phyloP scores from a whole-genome alignment of 37 sponge, comb jelly and placozoan species.

The Spongia lamella region DNA sequence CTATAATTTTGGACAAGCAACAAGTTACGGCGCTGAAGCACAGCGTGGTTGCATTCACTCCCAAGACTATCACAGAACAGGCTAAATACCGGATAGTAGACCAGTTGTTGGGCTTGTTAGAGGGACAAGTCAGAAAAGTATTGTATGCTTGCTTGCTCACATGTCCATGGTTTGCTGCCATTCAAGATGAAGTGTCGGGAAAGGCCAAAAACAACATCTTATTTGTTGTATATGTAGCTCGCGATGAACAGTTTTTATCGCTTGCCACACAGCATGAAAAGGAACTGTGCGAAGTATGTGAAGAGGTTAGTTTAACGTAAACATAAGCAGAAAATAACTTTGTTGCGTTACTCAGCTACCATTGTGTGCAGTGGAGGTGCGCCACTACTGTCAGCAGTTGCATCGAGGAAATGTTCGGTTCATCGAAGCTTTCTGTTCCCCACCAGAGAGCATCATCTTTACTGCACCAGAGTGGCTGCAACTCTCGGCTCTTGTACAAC shows the following conservation, averaged over 20 bases:
- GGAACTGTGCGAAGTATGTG: conserved; percentile 51
- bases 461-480: conserved; percentile 40
- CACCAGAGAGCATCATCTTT: conserved; percentile 48
- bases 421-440: conserved; percentile 57
- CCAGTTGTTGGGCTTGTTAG: conserved; percentile 21
- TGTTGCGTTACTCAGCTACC: too few species aligned
- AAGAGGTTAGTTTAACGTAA: conserved; percentile 24
- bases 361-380: conserved; percentile 62
- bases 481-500: conserved; percentile 28
- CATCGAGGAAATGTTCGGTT: conserved; percentile 48
- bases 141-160: conserved; percentile 59
- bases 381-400: conserved; percentile 66
- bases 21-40: conserved; percentile 32
- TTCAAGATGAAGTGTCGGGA: conserved; percentile 53
- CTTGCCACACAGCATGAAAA: conserved; percentile 64
- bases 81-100: conserved; percentile 47
- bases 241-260: conserved; percentile 72
- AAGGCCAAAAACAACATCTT: conserved; percentile 52
- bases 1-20: conserved; percentile 26
- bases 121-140: conserved; percentile 47
- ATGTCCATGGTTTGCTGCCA: conserved; percentile 66
- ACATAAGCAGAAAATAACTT: too few species aligned
- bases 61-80: conserved; percentile 36
- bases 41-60: conserved; percentile 49
- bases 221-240: conserved; percentile 59